phyloP scores from a whole-genome alignment of 1,140 invertebrate species.

The Procambarus virginalis region DNA sequence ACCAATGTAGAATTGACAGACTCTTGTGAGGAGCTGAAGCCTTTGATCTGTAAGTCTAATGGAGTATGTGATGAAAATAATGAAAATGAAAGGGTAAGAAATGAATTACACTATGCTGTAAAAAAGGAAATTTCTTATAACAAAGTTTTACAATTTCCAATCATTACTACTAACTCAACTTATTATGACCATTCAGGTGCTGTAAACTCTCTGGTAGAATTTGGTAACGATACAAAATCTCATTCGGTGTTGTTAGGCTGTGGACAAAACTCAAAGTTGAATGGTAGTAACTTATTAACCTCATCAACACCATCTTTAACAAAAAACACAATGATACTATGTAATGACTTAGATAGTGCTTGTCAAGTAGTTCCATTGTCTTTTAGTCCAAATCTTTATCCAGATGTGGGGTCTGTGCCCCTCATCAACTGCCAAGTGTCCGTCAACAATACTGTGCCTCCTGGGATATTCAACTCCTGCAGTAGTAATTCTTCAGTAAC shows the following conservation, averaged over 20 bases:
- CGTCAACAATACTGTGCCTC: conserved; percentile 42
- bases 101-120: conserved; percentile 34
- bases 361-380: conserved; percentile 58
- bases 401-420: conserved; percentile 51
- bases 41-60: conserved; percentile 16
- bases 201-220: conserved; percentile 48
- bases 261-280: conserved; percentile 9
- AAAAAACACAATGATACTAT: conserved; percentile 54
- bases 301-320: conserved; percentile 5
- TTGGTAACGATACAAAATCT: conserved; percentile 39
- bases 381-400: conserved; percentile 58
- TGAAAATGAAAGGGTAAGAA: conserved; percentile 22
- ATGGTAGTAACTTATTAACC: conserved; percentile 1
- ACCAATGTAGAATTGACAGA: background rate
- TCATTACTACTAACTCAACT: conserved; percentile 15
- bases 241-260: conserved; percentile 33
- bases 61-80: background rate
- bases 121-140: conserved; percentile 55
- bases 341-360: conserved; percentile 59
- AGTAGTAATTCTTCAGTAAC: conserved; percentile 47
- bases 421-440: conserved; percentile 33
- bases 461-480: conserved; percentile 25
- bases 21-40: conserved; percentile 28
- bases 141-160: conserved; percentile 54
- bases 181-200: conserved; percentile 32